Percentiles rank a stretch among this genome's conserved stretches.
phyloP scores from a whole-genome alignment of 2,797 vertebrate genomes.

The Alauda arvensis region DNA sequence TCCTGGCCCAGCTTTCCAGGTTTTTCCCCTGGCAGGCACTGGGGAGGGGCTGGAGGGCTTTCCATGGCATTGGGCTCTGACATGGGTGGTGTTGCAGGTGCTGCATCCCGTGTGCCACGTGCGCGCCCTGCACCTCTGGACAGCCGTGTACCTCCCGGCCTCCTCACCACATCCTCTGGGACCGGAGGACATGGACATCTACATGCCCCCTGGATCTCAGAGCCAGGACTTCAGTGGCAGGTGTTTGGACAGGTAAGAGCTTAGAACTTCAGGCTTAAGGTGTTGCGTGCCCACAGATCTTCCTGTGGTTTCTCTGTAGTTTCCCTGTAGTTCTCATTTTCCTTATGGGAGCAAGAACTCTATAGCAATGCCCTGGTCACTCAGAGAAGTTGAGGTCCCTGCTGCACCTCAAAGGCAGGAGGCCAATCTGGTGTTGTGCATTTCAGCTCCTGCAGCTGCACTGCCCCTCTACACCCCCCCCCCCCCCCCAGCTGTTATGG shows the following conservation, averaged over 20 bases:
- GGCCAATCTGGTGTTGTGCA: background rate
- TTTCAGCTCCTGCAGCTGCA: background rate
- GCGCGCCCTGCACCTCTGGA: conserved; percentile 93
- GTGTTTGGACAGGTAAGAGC: conserved; percentile 87
- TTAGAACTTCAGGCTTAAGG: background rate
- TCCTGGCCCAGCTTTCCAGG: background rate
- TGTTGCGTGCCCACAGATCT: background rate
- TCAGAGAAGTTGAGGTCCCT: background rate
- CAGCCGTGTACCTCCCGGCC: conserved; percentile 92
- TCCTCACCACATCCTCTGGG: conserved; percentile 92
- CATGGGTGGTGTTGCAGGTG: conserved; percentile 69
- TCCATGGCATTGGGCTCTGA: background rate
- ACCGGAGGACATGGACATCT: conserved; percentile 94
- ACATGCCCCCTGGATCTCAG: conserved; percentile 80
- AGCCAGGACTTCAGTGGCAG: conserved; percentile 90
- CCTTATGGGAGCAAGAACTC: background rate
- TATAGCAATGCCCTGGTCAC: background rate
- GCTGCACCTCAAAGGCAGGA: background rate
- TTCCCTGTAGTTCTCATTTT: background rate
- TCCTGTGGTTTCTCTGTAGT: background rate
- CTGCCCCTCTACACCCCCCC: background rate
- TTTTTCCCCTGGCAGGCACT: background rate
- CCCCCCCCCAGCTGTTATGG: background rate
- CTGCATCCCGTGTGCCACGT: conserved; percentile 97
- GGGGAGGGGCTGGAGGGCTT: background rate